Percentiles rank a stretch among this genome's conserved stretches.
Conservation (phyloP, 2,888 invertebrate species). For the Melolontha melolontha region DNA sequence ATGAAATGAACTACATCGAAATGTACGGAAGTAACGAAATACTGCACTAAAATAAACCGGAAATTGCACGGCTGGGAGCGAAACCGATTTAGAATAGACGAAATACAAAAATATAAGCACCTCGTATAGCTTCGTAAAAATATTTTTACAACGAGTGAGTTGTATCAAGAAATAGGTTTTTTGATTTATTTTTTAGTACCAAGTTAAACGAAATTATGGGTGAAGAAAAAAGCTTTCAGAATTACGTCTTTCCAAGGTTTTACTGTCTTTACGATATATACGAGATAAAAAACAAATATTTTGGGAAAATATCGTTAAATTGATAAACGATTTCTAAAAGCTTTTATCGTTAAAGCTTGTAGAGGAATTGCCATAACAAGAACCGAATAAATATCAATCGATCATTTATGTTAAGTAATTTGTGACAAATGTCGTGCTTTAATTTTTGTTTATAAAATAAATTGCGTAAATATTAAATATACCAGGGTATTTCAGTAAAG, state of each 20-base stretch:
- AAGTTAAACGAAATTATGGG: constrained; percentile 2
- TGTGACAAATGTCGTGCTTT: no score
- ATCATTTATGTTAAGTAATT: no score
- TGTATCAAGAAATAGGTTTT: neutral
- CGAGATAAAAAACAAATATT: neutral
- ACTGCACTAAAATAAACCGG: constrained; percentile 26
- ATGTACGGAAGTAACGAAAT: constrained; percentile 11
- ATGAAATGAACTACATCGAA: constrained; percentile 5
- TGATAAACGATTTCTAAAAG: no score
- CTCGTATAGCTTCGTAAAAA: neutral
- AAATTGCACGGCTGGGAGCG: constrained; percentile 20
- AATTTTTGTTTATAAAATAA: no score
- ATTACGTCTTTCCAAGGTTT: no score
- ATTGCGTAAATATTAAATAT: no score
- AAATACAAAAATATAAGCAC: constrained; percentile 3
- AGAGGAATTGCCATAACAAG: no score
- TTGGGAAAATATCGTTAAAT: no score
- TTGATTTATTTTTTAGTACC: constrained; percentile 18
- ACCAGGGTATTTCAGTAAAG: no score
- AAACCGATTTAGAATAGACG: constrained; percentile 29
- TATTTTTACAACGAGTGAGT: constrained; percentile 1
- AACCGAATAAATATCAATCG: no score
- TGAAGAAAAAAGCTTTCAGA: neutral
- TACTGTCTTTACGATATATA: neutral
- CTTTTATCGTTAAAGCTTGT: no score